These are phyloP conservation scores for Hypercompe scribonia DNA, from an alignment of 2,888 invertebrate species.

Conservation along the genomic window DNA sequence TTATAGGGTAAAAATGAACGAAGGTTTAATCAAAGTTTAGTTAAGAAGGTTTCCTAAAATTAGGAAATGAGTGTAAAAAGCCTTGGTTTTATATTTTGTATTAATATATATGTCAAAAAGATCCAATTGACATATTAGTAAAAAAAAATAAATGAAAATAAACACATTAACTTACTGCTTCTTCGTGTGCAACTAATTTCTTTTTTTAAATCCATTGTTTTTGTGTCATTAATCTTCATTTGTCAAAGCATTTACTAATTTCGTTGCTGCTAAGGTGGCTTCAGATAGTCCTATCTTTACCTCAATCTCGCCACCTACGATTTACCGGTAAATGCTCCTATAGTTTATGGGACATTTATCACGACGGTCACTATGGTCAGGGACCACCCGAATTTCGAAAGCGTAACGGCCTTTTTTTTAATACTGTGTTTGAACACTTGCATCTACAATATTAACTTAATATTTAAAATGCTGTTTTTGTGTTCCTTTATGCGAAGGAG, in stretches of 20 bases:
- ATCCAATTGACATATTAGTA: background rate
- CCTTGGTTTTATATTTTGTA: too few relatives aligned
- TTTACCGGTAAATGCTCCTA: slow-evolving; percentile 55
- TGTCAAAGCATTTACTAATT: slow-evolving; percentile 71
- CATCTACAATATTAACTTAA: background rate
- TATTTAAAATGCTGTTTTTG: background rate
- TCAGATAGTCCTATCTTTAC: slow-evolving; percentile 59
- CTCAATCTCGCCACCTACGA: slow-evolving; percentile 63
- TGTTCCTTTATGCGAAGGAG: background rate
- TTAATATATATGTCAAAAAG: too few relatives aligned
- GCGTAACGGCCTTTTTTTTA: slow-evolving; percentile 2
- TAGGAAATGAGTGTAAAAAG: too few relatives aligned
- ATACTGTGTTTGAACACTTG: background rate
- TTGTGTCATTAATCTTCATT: slow-evolving; percentile 66
- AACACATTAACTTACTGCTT: background rate
- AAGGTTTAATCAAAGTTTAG: too few relatives aligned
- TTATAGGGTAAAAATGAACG: too few relatives aligned
- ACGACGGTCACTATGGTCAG: slow-evolving; percentile 53
- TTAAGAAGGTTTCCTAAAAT: too few relatives aligned
- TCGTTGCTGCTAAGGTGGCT: slow-evolving; percentile 51
- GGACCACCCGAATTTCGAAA: slow-evolving; percentile 48
- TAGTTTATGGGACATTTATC: slow-evolving; percentile 54
- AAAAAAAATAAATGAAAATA: background rate
- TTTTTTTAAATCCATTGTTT: slow-evolving; percentile 34
- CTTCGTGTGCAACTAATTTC: background rate